These are phyloP conservation scores for Nasonia longicornis DNA, from an alignment of 1,140 invertebrate genomes.

Conservation along the genomic window DNA sequence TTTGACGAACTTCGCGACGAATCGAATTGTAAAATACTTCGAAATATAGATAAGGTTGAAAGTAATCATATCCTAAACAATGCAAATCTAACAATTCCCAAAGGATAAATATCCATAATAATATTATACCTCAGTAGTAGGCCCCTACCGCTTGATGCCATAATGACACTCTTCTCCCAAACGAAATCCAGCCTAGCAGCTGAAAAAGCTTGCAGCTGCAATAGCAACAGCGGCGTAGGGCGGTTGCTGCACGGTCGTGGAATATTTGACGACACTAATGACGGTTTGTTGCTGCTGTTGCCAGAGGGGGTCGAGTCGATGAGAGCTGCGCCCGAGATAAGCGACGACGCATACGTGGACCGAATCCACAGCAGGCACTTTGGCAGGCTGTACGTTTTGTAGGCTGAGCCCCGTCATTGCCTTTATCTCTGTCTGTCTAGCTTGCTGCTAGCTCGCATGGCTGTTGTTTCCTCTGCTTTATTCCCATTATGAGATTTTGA, in stretches of 20 bases:
- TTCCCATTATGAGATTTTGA: no score
- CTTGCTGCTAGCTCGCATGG: neutral
- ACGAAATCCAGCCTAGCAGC: neutral
- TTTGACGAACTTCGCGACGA: no score
- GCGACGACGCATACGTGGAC: constrained; percentile 38
- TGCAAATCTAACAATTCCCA: no score
- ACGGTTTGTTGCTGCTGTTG: constrained; percentile 53
- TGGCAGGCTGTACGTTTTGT: constrained; percentile 19
- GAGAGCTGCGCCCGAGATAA: constrained; percentile 29
- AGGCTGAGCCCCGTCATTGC: constrained; percentile 7
- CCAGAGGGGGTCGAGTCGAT: neutral
- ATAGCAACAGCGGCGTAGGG: neutral
- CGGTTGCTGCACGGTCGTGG: constrained; percentile 12
- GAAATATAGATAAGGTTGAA: no score
- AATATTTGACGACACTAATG: constrained; percentile 58
- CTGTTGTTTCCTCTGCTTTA: no score
- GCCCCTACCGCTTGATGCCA: neutral
- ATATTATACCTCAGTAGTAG: no score
- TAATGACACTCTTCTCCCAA: neutral
- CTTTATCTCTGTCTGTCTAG: constrained; percentile 18
- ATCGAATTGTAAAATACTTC: no score
- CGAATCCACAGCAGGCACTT: constrained; percentile 35
- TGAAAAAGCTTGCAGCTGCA: neutral
- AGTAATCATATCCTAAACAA: no score
- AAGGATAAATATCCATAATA: neutral